Conservation (phyloP, 2,888 invertebrate genomes). For the Psylliodes chrysocephalus region DNA sequence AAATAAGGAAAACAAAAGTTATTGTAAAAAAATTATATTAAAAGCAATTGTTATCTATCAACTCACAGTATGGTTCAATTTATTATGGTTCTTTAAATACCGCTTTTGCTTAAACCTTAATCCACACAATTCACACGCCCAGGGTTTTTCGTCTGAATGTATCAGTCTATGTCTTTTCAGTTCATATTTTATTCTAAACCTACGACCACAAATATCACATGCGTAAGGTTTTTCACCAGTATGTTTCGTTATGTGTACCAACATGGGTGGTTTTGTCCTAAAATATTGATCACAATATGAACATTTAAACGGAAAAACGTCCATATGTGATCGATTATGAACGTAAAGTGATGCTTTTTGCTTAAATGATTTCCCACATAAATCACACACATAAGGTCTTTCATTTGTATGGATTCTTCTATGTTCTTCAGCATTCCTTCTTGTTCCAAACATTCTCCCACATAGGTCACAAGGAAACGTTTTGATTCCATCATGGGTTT, state of each 20-base stretch:
- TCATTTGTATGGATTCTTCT: slow-evolving; percentile 71
- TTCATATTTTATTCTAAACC: slow-evolving; percentile 71
- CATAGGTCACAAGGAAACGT: slow-evolving; percentile 70
- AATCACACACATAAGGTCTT: slow-evolving; percentile 68
- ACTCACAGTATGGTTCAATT: slow-evolving; percentile 59
- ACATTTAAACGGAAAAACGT: slow-evolving; percentile 69
- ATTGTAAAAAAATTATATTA: slow-evolving; percentile 29
- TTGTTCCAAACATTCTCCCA: slow-evolving; percentile 69
- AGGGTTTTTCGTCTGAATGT: slow-evolving; percentile 67
- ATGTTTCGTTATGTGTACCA: slow-evolving; percentile 70
- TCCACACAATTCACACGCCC: slow-evolving; percentile 63
- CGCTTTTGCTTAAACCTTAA: slow-evolving; percentile 66
- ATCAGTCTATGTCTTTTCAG: slow-evolving; percentile 68
- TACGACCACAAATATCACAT: slow-evolving; percentile 69
- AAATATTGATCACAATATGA: slow-evolving; percentile 72
- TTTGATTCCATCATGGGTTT: slow-evolving; percentile 72
- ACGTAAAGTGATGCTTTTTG: slow-evolving; percentile 74
- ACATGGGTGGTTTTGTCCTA: slow-evolving; percentile 68
- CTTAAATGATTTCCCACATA: slow-evolving; percentile 73
- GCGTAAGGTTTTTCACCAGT: slow-evolving; percentile 72
- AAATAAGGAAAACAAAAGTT: slow-evolving; percentile 17
- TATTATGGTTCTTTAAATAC: slow-evolving; percentile 67
- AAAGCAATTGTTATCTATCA: slow-evolving; percentile 4
- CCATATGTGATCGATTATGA: slow-evolving; percentile 70
- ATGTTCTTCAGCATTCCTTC: slow-evolving; percentile 71